Evolutionary conservation across 2,113 vertebrate species (phyloP), one percentile per base, ranked within the genome.

Genomic region (Centropus bengalensis): DNA sequence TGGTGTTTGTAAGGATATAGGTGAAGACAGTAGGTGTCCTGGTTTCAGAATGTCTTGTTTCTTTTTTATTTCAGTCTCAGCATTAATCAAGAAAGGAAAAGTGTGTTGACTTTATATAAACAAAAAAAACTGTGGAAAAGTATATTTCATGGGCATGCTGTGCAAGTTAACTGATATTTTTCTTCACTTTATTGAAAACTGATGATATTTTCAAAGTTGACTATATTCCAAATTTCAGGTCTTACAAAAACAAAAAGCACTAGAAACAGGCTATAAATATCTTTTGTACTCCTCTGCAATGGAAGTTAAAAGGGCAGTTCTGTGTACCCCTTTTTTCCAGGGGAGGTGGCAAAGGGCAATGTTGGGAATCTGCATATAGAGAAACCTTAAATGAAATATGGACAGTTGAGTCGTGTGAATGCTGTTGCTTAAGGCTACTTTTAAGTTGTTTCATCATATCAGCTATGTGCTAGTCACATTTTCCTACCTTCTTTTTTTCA

Each of bases 81-180:
- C 17, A 52, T 93, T 91, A 24, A 91, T 92, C 45, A 54, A 51
- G 51, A 71, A 70, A 69, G 14, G 14, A 85, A 70, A 79, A 82
- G 21, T 15, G 2, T 69, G 58, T 88, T 67, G 62, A 64, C 89
- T 94, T 92, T 88, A 89, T 90, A 83, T 85, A 91, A 91, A 95
- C 82, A 92, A 91, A 88, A 79, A 93, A 88, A 89, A 79, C 33
- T 51, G 5, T 4, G 12, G 18, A 8, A 67, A 82, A 70, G 9
- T 27, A 1, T 66, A 20, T 94, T 89, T 94, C 20, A 28, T 33
- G 20, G 56, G 6, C 60, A 75, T 76, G 54, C 51, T 62, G 24
- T 63, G 33, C 55, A 66, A 94, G 71, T 91, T 74, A 78, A 80
- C 52, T 68, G 56, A 6, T 55, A 71, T 54, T 93, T 95, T 89